Evolutionary conservation across 2,113 vertebrate genomes (phyloP).

Genomic region (Dermatemys mawii): DNA sequence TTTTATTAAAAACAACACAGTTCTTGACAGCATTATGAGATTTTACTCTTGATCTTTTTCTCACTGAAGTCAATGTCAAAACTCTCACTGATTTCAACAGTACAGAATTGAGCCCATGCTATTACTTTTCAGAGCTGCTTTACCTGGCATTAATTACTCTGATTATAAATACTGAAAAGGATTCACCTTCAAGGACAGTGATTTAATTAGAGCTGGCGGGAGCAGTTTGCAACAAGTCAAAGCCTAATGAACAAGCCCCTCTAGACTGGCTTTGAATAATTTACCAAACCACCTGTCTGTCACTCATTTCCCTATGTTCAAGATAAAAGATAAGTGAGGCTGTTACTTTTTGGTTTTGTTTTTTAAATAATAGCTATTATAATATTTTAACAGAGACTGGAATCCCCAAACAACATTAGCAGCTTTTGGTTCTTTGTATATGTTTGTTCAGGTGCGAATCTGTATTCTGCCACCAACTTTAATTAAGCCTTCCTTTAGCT

Average conservation of each 20-base stretch:
- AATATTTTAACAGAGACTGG: constrained; percentile 34
- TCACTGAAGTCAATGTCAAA: not conserved
- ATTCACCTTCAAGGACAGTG: constrained; percentile 56
- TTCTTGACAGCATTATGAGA: not conserved
- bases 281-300: constrained; percentile 30
- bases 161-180: constrained; percentile 32
- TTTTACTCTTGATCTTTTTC: not conserved
- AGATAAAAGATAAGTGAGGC: constrained; percentile 22
- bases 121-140: not conserved
- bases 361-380: not conserved
- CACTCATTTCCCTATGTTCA: not conserved
- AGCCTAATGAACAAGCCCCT: constrained; percentile 18
- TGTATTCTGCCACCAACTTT: constrained; percentile 36
- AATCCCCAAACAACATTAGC: constrained; percentile 30
- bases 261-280: constrained; percentile 14
- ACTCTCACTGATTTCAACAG: constrained; percentile 31
- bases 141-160: constrained; percentile 5
- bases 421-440: constrained; percentile 23
- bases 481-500: constrained; percentile 58
- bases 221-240: constrained; percentile 36
- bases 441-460: constrained; percentile 48
- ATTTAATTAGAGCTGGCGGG: constrained; percentile 55
- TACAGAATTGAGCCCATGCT: not conserved
- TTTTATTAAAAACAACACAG: not conserved
- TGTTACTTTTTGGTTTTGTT: not conserved